Base-by-base conservation (phyloP, 2,888 invertebrate species). In the Diarsia brunnea region DNA sequence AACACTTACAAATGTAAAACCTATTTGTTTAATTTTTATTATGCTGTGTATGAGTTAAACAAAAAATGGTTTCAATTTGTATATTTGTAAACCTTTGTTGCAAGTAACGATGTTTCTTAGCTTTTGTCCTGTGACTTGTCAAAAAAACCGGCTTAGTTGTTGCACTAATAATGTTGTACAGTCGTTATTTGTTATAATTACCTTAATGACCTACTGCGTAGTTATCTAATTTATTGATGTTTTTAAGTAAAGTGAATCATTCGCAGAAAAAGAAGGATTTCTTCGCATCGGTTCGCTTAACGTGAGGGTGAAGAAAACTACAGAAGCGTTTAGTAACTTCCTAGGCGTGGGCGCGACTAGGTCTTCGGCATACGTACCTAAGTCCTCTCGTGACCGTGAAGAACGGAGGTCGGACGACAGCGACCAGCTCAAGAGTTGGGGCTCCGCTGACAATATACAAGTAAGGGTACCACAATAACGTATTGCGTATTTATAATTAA, bases 261-360 rank as follows among this genome's bases (percentile, higher is more conserved):
- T 97, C 96, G 69, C 97, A 98, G 98, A 98, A 96, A 98, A 98
- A 97, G 99, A 99, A 94, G 98, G 98, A 88, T 99, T 99, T 95
- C 97, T 99, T 86, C 97, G 99, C 92, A 99, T 99, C 96, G 99
- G 99, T 89, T 99, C 99, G 31, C 96, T 99, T 93, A 99, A 99
- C 96, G 98, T 99, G 67, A 97, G 98, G 91, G 98, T 99, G 89
- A 99, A 99, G 96, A 98, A 98, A 95, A 99, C 99, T 67, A 98
- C 99, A 76, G 99, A 99, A 93, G 98, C 98, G 31, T 98, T 99
- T 96, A 98, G 98, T 95, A 98, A 98, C 93, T 98, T 99, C 94
- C 97, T 99, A 88, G 98, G 98, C 82, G 98, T 98, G 88, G 98
- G 98, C 73, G 96, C 97, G 69, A 97, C 96, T 60, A 94, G 96